phyloP scores from a whole-genome alignment of 2,113 vertebrate genomes.

The Macquaria australasica region DNA sequence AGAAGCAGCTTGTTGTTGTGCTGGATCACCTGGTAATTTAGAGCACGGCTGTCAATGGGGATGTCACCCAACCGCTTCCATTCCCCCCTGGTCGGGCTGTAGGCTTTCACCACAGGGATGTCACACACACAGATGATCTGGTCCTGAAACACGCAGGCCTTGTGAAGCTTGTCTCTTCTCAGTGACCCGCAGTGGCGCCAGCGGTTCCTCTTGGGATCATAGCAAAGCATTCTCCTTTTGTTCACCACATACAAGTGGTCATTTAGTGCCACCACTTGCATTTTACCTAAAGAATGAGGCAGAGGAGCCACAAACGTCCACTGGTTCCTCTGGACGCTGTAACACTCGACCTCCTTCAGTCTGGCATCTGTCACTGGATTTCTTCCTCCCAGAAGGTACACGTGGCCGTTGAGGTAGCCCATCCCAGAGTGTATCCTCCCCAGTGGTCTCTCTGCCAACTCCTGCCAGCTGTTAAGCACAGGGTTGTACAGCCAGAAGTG shows the following conservation, averaged over 20 bases:
- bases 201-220: conserved; percentile 88
- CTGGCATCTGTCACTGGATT: conserved; percentile 87
- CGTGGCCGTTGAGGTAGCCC: conserved; percentile 89
- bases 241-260: conserved; percentile 90
- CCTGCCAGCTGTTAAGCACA: conserved; percentile 88
- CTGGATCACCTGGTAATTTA: conserved; percentile 90
- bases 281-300: conserved; percentile 90
- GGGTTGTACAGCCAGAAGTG: conserved; percentile 91
- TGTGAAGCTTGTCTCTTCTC: conserved; percentile 89
- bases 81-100: conserved; percentile 89
- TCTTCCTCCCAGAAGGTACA: conserved; percentile 89
- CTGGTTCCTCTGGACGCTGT: conserved; percentile 91
- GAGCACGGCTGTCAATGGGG: conserved; percentile 87
- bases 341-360: conserved; percentile 91
- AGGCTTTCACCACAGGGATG: conserved; percentile 90
- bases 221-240: conserved; percentile 90
- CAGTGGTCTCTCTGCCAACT: conserved; percentile 87
- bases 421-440: conserved; percentile 89
- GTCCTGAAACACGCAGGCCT: conserved; percentile 90
- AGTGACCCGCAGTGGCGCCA: conserved; percentile 91
- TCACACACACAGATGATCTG: conserved; percentile 92
- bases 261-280: conserved; percentile 88
- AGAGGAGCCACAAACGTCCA: conserved; percentile 90
- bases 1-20: conserved; percentile 87
- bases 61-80: conserved; percentile 89